phyloP scores from a whole-genome alignment of 2,797 vertebrate genomes.

The Chaetodon trifasciatus region DNA sequence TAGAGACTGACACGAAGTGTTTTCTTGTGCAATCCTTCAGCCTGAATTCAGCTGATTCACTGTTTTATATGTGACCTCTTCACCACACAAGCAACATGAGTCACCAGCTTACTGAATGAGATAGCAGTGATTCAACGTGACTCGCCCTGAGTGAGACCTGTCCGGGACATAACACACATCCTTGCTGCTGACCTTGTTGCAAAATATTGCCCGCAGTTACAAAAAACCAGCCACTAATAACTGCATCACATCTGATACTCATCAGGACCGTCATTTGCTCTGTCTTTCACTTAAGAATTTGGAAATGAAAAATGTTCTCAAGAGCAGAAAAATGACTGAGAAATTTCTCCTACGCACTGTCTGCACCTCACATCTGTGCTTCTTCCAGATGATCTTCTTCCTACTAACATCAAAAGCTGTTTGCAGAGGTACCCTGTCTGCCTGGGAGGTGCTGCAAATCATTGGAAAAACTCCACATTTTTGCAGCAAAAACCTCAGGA shows the following conservation, averaged over 20 bases:
- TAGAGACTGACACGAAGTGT: neutral
- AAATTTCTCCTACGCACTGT: neutral
- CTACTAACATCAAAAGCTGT: neutral
- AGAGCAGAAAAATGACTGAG: neutral
- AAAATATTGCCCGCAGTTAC: neutral
- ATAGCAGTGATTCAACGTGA: constrained; percentile 65
- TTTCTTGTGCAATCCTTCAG: neutral
- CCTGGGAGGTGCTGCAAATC: neutral
- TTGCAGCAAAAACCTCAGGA: constrained; percentile 3
- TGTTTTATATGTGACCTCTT: neutral
- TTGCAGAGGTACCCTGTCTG: neutral
- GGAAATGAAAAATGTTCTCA: neutral
- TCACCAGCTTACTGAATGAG: constrained; percentile 42
- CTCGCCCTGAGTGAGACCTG: constrained; percentile 12
- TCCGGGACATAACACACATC: constrained; percentile 4
- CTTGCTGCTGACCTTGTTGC: constrained; percentile 28
- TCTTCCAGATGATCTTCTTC: constrained; percentile 11
- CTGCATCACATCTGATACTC: neutral
- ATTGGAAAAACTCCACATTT: neutral
- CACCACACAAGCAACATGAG: constrained; percentile 23
- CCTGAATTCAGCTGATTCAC: constrained; percentile 38
- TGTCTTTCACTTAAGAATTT: neutral
- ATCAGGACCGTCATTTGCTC: neutral
- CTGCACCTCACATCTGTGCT: constrained; percentile 10
- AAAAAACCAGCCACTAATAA: neutral